Base-by-base conservation (phyloP, 2,888 invertebrate genomes). In the Elysia crispata region DNA sequence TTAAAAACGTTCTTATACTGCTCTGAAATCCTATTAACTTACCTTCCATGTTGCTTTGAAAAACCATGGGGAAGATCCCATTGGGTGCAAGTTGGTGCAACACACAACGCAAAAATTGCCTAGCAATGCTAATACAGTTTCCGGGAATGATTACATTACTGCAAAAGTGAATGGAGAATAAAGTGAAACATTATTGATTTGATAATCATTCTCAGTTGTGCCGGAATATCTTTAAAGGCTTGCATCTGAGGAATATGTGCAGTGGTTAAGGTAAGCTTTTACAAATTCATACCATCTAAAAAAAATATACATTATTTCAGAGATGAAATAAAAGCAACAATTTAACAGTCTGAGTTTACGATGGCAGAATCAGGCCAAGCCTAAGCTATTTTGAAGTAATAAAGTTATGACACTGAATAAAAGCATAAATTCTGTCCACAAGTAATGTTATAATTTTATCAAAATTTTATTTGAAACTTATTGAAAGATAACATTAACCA, bases 1-100 rank as follows among this genome's bases (percentile, higher is more conserved):
- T 60, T 60, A 25, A 23, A 13, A 60, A 15, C n/a, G 3, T 6
- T n/a, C 25, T 60, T n/a, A 3, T 25, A 60, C 5, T 6, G 13
- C 6, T 41, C 41, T 41, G 41, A n/a, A 76, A 23, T 15, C n/a
- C 33, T 18, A 20, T n/a, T 11, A 60, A 5, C 54, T 76, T 64
- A 83, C 84, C 83, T 77, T 84, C 96, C 81, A 96, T 95, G 89
- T 96, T 95, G 20, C 97, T 97, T 92, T 97, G 95, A 92, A 99
- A 98, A 91, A 99, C 95, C 93, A 99, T 98, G 84, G 97, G 94
- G 92, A 99, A 99, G 82, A 99, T 96, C 84, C 98, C 98, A 92
- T 99, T 98, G 0, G 98, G 98, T 0, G 98, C 97, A 77, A 99
- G 94, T 93, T 99, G 98, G 91, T 99, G 99, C 77, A 99, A 94